Base-by-base conservation (phyloP, 2,113 vertebrate species). In the Solea solea region DNA sequence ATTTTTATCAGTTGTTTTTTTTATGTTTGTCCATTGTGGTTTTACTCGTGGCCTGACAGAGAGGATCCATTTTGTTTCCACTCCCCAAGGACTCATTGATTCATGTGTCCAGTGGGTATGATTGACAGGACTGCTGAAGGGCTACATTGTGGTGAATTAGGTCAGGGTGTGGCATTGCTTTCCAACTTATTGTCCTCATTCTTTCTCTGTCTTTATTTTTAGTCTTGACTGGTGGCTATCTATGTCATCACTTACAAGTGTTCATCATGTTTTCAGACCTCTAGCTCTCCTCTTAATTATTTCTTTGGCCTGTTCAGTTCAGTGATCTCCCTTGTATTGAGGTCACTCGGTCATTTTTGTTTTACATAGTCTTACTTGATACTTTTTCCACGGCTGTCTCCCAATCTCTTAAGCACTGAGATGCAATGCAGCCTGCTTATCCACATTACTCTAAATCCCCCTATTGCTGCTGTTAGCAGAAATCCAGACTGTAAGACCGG, bases 121-220 rank as follows among this genome's bases (percentile, higher is more conserved):
- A 93, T 78, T 88, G 90, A 83, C 84, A 80, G 83, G 71, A 58
- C 57, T 68, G 76, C 75, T 78, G 88, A 86, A 69, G 59, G 70
- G 44, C 48, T 66, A 34, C 77, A 82, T 61, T 76, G 80, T 88
- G 63, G 49, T 82, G 65, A 89, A 86, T 51, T 86, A 62, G 87
- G 87, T 88, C 87, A 81, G 88, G 90, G 90, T 81, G 88, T 91
- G 86, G 83, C 86, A 68, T 82, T 27, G 41, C 61, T 74, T 78
- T 86, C 67, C 70, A 76, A 68, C 80, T 67, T 76, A 83, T 88
- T 90, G 89, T 91, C 86, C 88, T 82, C 83, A 87, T 90, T 92
- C 84, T 88, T 87, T 91, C 90, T 87, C 76, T 77, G n/a, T 51
- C 58, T 74, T 69, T 76, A 55, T 74, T 75, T 73, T 80, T 61